A percentile compares a stretch with the other conserved stretches of the same genome.
Conservation (phyloP, 2,797 vertebrate genomes). For the Cossypha niveicapilla region DNA sequence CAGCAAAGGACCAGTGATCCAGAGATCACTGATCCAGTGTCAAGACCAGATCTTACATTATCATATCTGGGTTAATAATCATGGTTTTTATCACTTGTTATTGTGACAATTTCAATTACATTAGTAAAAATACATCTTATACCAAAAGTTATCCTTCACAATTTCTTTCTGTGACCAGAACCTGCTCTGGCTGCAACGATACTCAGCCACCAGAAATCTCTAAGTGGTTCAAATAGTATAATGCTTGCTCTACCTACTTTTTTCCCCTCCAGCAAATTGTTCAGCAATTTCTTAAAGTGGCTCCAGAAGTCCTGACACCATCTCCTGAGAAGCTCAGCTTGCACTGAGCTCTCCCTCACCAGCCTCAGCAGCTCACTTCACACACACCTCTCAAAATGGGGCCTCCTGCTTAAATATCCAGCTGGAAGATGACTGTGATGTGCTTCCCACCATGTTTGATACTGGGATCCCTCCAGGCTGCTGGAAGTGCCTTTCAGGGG, state of each 20-base stretch:
- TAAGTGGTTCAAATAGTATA: not conserved
- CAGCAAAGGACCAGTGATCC: not conserved
- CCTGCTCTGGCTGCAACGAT: not conserved
- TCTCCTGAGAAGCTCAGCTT: not conserved
- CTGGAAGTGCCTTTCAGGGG: not conserved
- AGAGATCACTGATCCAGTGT: not conserved
- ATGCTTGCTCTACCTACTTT: not conserved
- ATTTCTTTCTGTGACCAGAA: not conserved
- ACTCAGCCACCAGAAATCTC: not conserved
- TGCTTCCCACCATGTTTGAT: not conserved
- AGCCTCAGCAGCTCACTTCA: not conserved
- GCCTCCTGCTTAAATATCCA: not conserved
- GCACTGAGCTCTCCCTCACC: not conserved
- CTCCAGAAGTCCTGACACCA: not conserved
- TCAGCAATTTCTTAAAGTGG: not conserved
- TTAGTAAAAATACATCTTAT: not conserved
- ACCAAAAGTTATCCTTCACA: not conserved
- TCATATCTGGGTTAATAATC: not conserved
- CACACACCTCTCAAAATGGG: rapidly evolving
- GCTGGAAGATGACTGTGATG: not conserved
- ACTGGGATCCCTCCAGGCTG: not conserved
- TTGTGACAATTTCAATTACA: not conserved
- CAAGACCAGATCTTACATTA: not conserved
- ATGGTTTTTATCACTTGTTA: not conserved
- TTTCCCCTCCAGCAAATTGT: not conserved